These are phyloP conservation scores for Mionectes olivaceus DNA, from an alignment of 2,797 vertebrate species.

Conservation along the genomic window DNA sequence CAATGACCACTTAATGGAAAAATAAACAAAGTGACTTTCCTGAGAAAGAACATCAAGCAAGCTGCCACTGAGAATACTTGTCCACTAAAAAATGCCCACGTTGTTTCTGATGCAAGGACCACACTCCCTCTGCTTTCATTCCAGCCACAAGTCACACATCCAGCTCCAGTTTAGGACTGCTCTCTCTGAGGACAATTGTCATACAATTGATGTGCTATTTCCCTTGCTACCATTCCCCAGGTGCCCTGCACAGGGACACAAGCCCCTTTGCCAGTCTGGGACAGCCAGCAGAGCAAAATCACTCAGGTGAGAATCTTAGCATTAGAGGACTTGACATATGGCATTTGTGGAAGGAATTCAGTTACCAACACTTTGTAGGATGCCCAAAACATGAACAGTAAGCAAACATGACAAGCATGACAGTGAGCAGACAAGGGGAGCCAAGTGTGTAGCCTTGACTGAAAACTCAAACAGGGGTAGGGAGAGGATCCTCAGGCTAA, in stretches of 20 bases:
- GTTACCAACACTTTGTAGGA: not conserved
- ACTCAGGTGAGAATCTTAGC: not conserved
- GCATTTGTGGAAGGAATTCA: not conserved
- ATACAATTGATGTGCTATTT: not conserved
- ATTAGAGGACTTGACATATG: not conserved
- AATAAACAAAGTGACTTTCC: not conserved
- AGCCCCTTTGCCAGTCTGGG: not conserved
- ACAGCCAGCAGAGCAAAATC: not conserved
- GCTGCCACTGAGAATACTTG: not conserved
- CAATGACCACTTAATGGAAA: not conserved
- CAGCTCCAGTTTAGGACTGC: not conserved
- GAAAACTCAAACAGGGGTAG: fast-evolving
- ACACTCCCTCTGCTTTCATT: not conserved
- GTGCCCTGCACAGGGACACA: not conserved
- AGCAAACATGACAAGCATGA: not conserved
- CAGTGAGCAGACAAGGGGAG: not conserved
- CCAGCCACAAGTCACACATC: not conserved
- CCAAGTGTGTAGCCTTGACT: not conserved
- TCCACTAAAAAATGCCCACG: not conserved
- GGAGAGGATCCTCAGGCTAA: not conserved
- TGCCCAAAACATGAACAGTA: not conserved
- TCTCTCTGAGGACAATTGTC: not conserved
- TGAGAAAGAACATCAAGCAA: not conserved
- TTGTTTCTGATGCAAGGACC: not conserved
- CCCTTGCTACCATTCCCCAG: not conserved